phyloP scores from a whole-genome alignment of 1,140 invertebrate genomes.

The Drosophila albomicans region DNA sequence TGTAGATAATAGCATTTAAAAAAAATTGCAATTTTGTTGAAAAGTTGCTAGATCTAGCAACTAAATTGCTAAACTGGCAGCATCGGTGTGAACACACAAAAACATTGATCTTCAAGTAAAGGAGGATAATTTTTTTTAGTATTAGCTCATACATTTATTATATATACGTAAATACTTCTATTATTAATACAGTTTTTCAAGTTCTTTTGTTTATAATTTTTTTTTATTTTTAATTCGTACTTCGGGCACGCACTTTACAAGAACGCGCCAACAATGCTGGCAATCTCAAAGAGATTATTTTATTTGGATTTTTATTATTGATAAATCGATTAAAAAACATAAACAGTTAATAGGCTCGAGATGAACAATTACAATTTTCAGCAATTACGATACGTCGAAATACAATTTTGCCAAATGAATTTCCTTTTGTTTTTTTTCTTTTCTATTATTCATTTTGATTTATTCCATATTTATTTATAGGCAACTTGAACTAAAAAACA shows the following conservation, averaged over 20 bases:
- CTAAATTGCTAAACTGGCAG: too few relatives aligned
- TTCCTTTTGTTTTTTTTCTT: conserved; percentile 40
- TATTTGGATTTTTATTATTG: conserved; percentile 28
- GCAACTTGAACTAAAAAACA: conserved; percentile 60
- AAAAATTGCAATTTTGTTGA: too few relatives aligned
- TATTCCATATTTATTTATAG: conserved; percentile 24
- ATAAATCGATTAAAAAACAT: conserved; percentile 39
- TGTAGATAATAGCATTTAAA: too few relatives aligned
- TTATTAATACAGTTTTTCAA: conserved; percentile 75
- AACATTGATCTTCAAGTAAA: too few relatives aligned
- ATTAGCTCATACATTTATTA: conserved; percentile 73
- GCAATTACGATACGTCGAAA: conserved; percentile 77
- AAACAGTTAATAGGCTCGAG: conserved; percentile 44
- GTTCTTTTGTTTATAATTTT: conserved; percentile 44
- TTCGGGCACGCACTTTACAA: conserved; percentile 53
- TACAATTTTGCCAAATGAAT: conserved; percentile 44
- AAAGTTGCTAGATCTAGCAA: too few relatives aligned
- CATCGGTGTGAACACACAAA: too few relatives aligned
- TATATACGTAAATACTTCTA: conserved; percentile 76
- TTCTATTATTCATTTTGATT: conserved; percentile 38
- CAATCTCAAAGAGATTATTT: conserved; percentile 37
- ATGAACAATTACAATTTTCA: conserved; percentile 70
- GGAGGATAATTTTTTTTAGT: conserved; percentile 15
- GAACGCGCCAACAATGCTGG: conserved; percentile 47
- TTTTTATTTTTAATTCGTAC: conserved; percentile 61